phyloP scores from a whole-genome alignment of 2,797 vertebrate species.

The Pangasius krempfi region DNA sequence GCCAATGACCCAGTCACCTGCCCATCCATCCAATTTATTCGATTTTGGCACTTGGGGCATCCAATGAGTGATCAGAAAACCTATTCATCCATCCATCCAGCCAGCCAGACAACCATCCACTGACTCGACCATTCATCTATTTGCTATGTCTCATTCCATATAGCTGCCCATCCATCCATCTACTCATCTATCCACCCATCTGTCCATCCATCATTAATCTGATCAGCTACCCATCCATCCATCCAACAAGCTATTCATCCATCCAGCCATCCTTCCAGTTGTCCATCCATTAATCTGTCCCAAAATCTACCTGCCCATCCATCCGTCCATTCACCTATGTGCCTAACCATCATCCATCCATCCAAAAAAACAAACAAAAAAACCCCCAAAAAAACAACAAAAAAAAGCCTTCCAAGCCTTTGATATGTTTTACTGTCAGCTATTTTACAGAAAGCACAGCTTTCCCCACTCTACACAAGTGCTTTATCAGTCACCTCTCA shows the following conservation, averaged over 20 bases:
- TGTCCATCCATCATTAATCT: not conserved
- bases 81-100: not conserved
- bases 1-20: not conserved
- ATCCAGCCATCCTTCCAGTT: not conserved
- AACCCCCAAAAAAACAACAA: not conserved
- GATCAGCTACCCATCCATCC: not conserved
- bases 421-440: not conserved
- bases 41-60: not conserved
- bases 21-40: not conserved
- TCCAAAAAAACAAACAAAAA: not conserved
- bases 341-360: not conserved
- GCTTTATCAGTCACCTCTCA: constrained; percentile 3
- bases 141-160: not conserved
- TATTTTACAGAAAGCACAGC: not conserved
- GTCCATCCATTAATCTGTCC: not conserved
- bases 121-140: not conserved
- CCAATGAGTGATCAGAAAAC: not conserved
- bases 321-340: not conserved
- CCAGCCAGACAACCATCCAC: not conserved
- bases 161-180: not conserved
- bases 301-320: not conserved
- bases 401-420: not conserved
- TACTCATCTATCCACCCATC: not conserved
- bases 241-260: not conserved
- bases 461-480: not conserved